These are phyloP conservation scores for Cryptocephalus primarius DNA, from an alignment of 2,888 invertebrate species.

Conservation along the genomic window DNA sequence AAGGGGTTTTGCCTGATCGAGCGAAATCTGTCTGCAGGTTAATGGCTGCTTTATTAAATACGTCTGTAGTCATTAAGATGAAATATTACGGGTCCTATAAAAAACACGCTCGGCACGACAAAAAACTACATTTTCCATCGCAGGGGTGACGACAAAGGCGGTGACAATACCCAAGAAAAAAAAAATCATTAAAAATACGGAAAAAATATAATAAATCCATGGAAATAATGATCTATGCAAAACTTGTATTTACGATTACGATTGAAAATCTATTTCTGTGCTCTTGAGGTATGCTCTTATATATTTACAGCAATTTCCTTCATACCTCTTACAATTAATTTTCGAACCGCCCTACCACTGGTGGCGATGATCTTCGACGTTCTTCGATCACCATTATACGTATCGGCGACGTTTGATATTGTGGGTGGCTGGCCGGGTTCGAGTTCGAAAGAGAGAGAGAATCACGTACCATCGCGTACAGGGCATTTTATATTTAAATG, in stretches of 20 bases:
- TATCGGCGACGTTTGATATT: slow-evolving; percentile 15
- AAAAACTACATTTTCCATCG: slow-evolving; percentile 3
- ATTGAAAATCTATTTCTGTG: too few species aligned
- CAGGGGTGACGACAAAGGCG: too few species aligned
- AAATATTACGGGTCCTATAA: slow-evolving; percentile 11
- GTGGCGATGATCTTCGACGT: slow-evolving; percentile 2
- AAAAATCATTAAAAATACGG: too few species aligned
- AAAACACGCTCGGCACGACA: slow-evolving; percentile 11
- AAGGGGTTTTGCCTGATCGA: neutral
- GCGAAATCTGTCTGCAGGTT: neutral
- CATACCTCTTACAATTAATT: neutral
- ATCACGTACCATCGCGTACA: slow-evolving; percentile 36
- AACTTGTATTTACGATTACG: too few species aligned
- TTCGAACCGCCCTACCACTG: slow-evolving; percentile 6
- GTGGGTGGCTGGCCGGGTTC: slow-evolving; percentile 17
- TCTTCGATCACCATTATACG: slow-evolving; percentile 10
- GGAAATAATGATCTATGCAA: too few species aligned
- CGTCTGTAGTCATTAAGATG: slow-evolving; percentile 10
- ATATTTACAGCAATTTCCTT: neutral
- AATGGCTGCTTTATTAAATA: slow-evolving; percentile 9
- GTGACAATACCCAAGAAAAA: neutral
- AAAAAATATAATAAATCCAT: too few species aligned
- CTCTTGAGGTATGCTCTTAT: too few species aligned
- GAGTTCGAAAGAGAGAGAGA: slow-evolving; percentile 15
- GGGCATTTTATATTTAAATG: slow-evolving; percentile 40